phyloP scores from a whole-genome alignment of 2,888 invertebrate genomes.

The Eudasyphora cyanicolor region DNA sequence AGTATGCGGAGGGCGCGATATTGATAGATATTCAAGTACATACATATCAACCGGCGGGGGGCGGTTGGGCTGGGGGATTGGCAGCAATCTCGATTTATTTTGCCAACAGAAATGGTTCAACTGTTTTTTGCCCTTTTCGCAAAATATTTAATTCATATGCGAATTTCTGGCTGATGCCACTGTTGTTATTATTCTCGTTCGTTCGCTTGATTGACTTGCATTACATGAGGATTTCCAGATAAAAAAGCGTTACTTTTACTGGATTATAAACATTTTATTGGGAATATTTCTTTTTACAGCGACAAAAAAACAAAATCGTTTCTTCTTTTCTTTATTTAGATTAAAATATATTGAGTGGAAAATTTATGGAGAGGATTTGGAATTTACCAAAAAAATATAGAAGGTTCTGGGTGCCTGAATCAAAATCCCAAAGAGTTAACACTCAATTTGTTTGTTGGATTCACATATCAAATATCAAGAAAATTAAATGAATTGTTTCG shows the following conservation, averaged over 20 bases:
- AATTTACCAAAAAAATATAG: neutral
- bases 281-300: conserved; percentile 37
- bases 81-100: conserved; percentile 26
- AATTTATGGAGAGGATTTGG: neutral
- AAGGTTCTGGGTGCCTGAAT: neutral
- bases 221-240: conserved; percentile 58
- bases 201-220: conserved; percentile 62
- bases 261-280: conserved; percentile 58
- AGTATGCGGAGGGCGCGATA: no score
- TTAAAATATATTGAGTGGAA: neutral
- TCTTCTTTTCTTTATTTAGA: conserved; percentile 8
- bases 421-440: conserved; percentile 7
- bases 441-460: conserved; percentile 8
- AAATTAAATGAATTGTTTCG: neutral
- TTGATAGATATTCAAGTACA: no score
- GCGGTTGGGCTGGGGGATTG: neutral
- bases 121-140: conserved; percentile 8
- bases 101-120: conserved; percentile 15
- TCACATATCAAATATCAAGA: no score
- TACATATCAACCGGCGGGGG: no score
- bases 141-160: conserved; percentile 53
- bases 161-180: conserved; percentile 22
- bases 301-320: neutral
- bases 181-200: conserved; percentile 32
- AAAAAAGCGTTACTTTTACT: conserved; percentile 51